Conservation (phyloP, 2,113 vertebrate genomes). For the Elephantulus edwardii region DNA sequence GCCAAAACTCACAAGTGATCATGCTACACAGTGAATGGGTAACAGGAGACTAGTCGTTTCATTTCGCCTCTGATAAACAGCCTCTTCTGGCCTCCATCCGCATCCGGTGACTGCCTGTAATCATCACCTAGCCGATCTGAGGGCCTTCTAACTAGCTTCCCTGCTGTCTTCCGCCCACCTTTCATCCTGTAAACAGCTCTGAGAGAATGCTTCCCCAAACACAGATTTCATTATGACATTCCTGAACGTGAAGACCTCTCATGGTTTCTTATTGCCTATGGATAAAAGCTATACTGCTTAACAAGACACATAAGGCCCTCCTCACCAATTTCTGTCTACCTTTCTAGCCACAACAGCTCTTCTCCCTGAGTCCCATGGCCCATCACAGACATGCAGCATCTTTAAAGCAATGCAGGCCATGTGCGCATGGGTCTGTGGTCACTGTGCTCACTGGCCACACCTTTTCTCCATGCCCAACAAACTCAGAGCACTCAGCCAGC, state of each 20-base stretch:
- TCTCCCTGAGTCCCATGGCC: not conserved
- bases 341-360: not conserved
- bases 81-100: not conserved
- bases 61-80: not conserved
- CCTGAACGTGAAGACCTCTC: not conserved
- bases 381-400: rapidly evolving
- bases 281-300: not conserved
- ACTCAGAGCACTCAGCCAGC: not conserved
- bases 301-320: not conserved
- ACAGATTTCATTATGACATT: not conserved
- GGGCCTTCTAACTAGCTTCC: not conserved
- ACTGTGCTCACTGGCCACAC: too few relatives aligned
- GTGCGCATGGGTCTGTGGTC: rapidly evolving
- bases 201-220: not conserved
- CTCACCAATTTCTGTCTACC: not conserved
- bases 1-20: not conserved
- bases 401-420: rapidly evolving
- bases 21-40: not conserved
- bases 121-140: not conserved
- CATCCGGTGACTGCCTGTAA: not conserved
- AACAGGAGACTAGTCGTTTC: conserved; percentile 29
- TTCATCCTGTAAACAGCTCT: not conserved
- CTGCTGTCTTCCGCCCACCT: not conserved
- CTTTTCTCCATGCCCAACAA: too few relatives aligned
- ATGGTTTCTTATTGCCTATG: not conserved